phyloP scores from a whole-genome alignment of 1,140 invertebrate species.

The Platorchestia sp. region DNA sequence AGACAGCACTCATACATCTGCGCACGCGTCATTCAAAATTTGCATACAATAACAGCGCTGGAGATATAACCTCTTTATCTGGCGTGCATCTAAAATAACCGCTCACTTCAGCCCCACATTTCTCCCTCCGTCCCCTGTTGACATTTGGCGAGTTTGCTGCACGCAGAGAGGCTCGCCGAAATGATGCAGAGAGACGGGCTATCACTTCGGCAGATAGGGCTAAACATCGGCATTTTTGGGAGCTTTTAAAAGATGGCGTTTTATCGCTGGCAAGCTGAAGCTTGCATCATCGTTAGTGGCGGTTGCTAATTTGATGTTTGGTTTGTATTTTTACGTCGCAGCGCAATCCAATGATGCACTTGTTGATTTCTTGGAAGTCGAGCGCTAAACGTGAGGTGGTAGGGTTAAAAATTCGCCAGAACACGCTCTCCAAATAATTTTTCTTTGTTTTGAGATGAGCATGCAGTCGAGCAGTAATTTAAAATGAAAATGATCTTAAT shows the following conservation, averaged over 20 bases:
- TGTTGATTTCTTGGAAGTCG: background rate
- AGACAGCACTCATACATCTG: background rate
- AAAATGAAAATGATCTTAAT: background rate
- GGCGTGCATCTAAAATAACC: background rate
- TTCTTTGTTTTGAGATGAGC: background rate
- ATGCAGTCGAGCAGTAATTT: background rate
- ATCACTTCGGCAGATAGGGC: background rate
- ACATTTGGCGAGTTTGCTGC: background rate
- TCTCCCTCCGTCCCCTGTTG: background rate
- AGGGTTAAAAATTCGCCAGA: background rate
- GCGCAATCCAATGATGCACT: background rate
- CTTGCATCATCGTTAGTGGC: background rate
- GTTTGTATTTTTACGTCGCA: background rate
- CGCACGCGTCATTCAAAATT: background rate
- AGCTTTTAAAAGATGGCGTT: background rate
- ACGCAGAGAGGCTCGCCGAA: background rate
- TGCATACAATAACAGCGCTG: background rate
- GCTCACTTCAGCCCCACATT: background rate
- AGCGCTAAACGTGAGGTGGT: background rate
- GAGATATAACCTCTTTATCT: background rate
- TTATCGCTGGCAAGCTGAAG: background rate
- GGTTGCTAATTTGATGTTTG: background rate
- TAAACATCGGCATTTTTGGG: background rate
- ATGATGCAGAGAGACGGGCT: background rate
- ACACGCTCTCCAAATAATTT: background rate